Evolutionary conservation across 1,140 invertebrate species (phyloP).

Genomic region (Drosophila orena): DNA sequence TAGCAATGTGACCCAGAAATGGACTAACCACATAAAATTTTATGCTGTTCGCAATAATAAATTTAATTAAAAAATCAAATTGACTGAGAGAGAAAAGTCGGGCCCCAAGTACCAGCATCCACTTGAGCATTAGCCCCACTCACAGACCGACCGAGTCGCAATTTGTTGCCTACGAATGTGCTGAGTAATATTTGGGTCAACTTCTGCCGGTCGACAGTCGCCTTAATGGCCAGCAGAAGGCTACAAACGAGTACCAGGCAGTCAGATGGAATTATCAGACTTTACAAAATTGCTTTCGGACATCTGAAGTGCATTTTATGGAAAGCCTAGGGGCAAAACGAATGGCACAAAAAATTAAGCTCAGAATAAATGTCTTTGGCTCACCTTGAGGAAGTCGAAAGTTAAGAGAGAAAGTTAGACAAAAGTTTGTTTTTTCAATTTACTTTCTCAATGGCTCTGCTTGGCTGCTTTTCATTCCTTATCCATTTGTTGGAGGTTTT

Average conservation of each 20-base stretch:
- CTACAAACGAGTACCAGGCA: slow-evolving; percentile 21
- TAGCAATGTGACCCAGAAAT: slow-evolving; percentile 75
- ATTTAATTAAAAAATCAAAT: slow-evolving; percentile 72
- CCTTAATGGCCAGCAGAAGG: slow-evolving; percentile 44
- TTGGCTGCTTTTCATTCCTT: slow-evolving; percentile 1
- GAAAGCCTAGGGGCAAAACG: slow-evolving; percentile 23
- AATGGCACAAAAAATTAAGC: slow-evolving; percentile 20
- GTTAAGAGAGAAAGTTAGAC: slow-evolving; percentile 15
- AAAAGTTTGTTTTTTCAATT: slow-evolving; percentile 59
- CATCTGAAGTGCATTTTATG: slow-evolving; percentile 43
- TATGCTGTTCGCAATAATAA: slow-evolving; percentile 74
- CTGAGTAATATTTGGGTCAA: slow-evolving; percentile 56
- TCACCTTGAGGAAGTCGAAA: slow-evolving; percentile 31
- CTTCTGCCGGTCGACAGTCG: slow-evolving; percentile 41
- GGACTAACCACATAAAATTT: slow-evolving; percentile 73
- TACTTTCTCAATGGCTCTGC: slow-evolving; percentile 62
- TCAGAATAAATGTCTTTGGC: slow-evolving; percentile 29
- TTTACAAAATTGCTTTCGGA: slow-evolving; percentile 40
- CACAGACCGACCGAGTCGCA: slow-evolving; percentile 16
- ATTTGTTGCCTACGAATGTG: slow-evolving; percentile 43
- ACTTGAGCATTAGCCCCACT: slow-evolving; percentile 48
- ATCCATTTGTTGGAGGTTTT: slow-evolving; percentile 34
- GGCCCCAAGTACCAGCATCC: slow-evolving; percentile 17
- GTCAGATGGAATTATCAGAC: slow-evolving; percentile 54
- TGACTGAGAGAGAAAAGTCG: slow-evolving; percentile 34